Evolutionary conservation across 2,888 invertebrate genomes (phyloP).

Genomic region (Agonopterix subpropinquella): DNA sequence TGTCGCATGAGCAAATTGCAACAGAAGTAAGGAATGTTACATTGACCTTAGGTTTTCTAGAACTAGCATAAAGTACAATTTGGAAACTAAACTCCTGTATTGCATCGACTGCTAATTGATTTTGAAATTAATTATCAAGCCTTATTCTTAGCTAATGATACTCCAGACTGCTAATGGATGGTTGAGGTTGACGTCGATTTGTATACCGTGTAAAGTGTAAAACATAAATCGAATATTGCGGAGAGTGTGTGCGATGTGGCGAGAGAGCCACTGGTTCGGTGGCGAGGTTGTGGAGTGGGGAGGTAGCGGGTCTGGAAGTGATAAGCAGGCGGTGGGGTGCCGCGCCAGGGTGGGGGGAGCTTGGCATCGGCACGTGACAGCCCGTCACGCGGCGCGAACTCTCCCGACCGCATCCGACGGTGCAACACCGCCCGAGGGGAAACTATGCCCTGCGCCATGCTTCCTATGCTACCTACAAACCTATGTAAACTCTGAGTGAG

Average conservation of each 20-base stretch:
- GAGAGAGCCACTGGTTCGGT: conserved; percentile 20
- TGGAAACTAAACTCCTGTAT: too few relatives aligned
- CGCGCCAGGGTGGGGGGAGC: conserved; percentile 13
- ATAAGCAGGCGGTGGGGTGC: conserved; percentile 21
- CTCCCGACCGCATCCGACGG: conserved; percentile 29
- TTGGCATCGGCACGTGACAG: conserved; percentile 39
- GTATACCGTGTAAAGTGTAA: neutral
- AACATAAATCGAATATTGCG: conserved; percentile 19
- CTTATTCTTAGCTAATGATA: too few relatives aligned
- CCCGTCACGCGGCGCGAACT: conserved; percentile 40
- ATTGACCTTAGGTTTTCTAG: conserved; percentile 4
- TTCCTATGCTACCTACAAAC: too few relatives aligned
- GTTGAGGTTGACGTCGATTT: too few relatives aligned
- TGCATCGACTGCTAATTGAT: too few relatives aligned
- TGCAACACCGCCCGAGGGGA: conserved; percentile 14
- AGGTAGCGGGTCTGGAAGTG: conserved; percentile 27
- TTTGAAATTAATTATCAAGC: too few relatives aligned
- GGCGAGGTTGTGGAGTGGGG: conserved; percentile 15
- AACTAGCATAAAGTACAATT: too few relatives aligned
- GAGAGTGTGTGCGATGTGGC: conserved; percentile 15
- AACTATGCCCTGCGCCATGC: neutral
- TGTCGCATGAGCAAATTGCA: conserved; percentile 13
- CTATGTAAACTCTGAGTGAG: too few relatives aligned
- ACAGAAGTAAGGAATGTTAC: conserved; percentile 4
- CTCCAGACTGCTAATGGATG: too few relatives aligned